Percentiles rank a stretch among this genome's conserved stretches.
Conservation (phyloP, 1,140 invertebrate species). For the Danaus plexippus region DNA sequence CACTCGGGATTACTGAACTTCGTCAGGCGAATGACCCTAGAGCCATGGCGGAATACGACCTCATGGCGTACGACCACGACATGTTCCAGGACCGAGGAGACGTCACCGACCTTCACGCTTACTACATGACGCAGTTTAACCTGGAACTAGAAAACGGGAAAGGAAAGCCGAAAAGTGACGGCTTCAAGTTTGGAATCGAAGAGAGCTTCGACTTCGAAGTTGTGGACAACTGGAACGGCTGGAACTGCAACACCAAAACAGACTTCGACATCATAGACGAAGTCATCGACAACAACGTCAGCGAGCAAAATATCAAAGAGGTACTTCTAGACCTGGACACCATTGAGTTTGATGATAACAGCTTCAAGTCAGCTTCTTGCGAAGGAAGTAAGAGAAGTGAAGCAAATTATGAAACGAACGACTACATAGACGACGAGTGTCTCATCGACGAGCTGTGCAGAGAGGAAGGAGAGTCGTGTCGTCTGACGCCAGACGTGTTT, state of each 20-base stretch:
- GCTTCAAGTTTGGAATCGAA: conserved; percentile 52
- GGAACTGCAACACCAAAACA: conserved; percentile 27
- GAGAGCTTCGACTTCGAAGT: conserved; percentile 65
- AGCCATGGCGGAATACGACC: conserved; percentile 55
- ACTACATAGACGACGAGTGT: conserved; percentile 64
- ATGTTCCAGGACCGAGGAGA: conserved; percentile 53
- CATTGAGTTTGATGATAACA: conserved; percentile 58
- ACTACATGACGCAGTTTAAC: conserved; percentile 66
- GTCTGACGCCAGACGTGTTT: conserved; percentile 51
- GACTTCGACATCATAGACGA: conserved; percentile 57
- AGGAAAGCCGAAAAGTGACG: conserved; percentile 39
- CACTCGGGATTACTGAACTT: conserved; percentile 54
- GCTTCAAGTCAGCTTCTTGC: conserved; percentile 38
- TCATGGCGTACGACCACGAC: conserved; percentile 50
- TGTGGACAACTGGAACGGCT: conserved; percentile 40
- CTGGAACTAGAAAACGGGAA: conserved; percentile 56
- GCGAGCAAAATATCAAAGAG: conserved; percentile 62
- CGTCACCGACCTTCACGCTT: conserved; percentile 56
- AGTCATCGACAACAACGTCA: conserved; percentile 52
- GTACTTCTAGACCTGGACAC: conserved; percentile 58
- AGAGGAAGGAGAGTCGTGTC: conserved; percentile 52
- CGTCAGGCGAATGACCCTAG: conserved; percentile 60
- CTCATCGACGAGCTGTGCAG: conserved; percentile 59
- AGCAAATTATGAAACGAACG: conserved; percentile 38
- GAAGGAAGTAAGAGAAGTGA: conserved; percentile 34